Evolutionary conservation across 2,113 vertebrate genomes (phyloP), one percentile per base, ranked within the genome.

Genomic region (Scomber japonicus): DNA sequence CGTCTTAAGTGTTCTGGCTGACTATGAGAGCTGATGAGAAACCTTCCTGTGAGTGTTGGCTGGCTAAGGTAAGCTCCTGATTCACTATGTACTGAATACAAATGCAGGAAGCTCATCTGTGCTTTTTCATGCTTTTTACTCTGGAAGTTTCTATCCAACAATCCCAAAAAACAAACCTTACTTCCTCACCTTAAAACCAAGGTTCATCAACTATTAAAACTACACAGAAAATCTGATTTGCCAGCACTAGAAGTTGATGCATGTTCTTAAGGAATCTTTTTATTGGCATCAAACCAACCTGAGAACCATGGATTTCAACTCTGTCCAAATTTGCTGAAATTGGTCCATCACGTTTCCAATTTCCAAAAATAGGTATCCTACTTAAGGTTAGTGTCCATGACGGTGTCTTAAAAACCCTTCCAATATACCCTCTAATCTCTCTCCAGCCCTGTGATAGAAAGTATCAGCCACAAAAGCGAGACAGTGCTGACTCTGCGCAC

Each of bases 1-100:
- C 84, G 40, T 89, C 91, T 91, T 92, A 93, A 94, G 95, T 95
- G 94, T 92, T 88, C 86, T 87, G 81, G 75, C 80, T 92, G 92
- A 92, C 90, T 88, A 90, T 84, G 80, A 83, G 72, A 79, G 76
- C 83, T 87, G 88, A 92, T 92, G 89, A 92, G 89, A 88, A 88
- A 66, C 81, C 85, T 77, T 83, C 82, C 75, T 88, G 85, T 81
- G 82, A 88, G 76, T 59, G 71, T 66, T 73, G 59, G 66, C 74
- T 76, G 86, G 76, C 77, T 78, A 81, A 79, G 84, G 83, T 81
- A 85, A 87, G 82, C 81, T 82, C 53, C 71, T 45, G 27, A 84
- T 67, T 71, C 67, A 45, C 21, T 16, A 59, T 46, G 62, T n/a
- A 11, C 81, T 65, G 91, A 83, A 88, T 91, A 87, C 73, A 86